Evolutionary conservation across 1,140 invertebrate genomes (phyloP).

Genomic region (Caerostris darwini): DNA sequence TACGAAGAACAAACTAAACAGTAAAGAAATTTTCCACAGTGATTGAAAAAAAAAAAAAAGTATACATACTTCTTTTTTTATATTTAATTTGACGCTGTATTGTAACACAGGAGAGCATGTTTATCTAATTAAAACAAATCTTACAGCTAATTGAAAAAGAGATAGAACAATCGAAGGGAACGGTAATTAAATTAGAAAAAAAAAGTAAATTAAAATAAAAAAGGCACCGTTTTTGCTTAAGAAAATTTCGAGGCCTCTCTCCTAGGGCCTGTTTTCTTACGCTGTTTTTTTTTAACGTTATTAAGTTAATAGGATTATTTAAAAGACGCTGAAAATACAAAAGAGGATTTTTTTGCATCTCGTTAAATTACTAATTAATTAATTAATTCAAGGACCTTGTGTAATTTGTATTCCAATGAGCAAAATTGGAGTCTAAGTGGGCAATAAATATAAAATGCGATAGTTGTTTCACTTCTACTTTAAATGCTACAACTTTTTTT

Average conservation of each 20-base stretch:
- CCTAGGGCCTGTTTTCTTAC: constrained; percentile 1
- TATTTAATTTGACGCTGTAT: not conserved
- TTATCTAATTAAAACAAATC: constrained; percentile 56
- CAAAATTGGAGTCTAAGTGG: not conserved
- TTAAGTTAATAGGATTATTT: constrained; percentile 39
- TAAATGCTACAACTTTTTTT: not conserved
- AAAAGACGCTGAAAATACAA: not conserved
- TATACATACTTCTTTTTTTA: not conserved
- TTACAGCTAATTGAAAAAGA: constrained; percentile 51
- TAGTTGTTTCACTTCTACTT: not conserved
- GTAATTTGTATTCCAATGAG: constrained; percentile 11
- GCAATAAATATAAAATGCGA: constrained; percentile 8
- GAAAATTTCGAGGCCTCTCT: not conserved
- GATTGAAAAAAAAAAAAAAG: not conserved
- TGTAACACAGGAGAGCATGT: not conserved
- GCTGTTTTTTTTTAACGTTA: constrained; percentile 7
- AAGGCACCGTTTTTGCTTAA: not conserved
- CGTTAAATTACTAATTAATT: constrained; percentile 37
- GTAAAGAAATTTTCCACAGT: not conserved
- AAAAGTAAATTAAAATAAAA: not conserved
- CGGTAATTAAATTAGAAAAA: constrained; percentile 31
- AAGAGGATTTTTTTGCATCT: not conserved
- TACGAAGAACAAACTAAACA: not conserved
- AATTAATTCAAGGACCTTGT: not conserved
- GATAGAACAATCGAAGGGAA: constrained; percentile 4